Conservation (phyloP, 2,797 vertebrate species). For the Crax fasciolata region DNA sequence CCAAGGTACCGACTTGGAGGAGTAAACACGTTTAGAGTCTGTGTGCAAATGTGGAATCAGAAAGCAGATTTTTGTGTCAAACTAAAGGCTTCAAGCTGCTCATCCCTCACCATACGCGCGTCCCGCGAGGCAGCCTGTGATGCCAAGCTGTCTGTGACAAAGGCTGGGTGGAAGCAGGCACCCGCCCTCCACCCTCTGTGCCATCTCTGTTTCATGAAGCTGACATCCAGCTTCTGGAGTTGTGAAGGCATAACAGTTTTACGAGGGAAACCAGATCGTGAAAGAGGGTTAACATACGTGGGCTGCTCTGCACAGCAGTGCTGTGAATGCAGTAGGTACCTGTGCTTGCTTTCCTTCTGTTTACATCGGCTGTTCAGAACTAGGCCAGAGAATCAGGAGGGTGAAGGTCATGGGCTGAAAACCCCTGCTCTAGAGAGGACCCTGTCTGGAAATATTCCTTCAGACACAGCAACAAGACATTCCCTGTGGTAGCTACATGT, state of each 20-base stretch:
- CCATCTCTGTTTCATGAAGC: background rate
- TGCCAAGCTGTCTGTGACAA: background rate
- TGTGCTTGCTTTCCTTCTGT: background rate
- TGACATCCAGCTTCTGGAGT: background rate
- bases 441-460: background rate
- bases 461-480: background rate
- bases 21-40: background rate
- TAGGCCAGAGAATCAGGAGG: background rate
- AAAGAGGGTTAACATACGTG: background rate
- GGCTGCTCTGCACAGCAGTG: rapidly evolving
- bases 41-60: background rate
- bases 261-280: background rate
- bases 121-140: background rate
- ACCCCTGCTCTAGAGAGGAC: background rate
- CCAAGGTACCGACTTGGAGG: background rate
- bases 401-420: background rate
- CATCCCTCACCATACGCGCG: background rate
- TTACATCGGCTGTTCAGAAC: background rate
- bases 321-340: rapidly evolving
- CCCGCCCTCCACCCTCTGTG: background rate
- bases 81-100: background rate
- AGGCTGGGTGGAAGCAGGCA: too few species aligned
- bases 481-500: rapidly evolving
- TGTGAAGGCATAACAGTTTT: background rate
- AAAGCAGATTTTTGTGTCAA: background rate